A percentile compares a stretch with the other conserved stretches of the same genome.
phyloP scores from a whole-genome alignment of 2,797 vertebrate species.

The Chanos chanos region DNA sequence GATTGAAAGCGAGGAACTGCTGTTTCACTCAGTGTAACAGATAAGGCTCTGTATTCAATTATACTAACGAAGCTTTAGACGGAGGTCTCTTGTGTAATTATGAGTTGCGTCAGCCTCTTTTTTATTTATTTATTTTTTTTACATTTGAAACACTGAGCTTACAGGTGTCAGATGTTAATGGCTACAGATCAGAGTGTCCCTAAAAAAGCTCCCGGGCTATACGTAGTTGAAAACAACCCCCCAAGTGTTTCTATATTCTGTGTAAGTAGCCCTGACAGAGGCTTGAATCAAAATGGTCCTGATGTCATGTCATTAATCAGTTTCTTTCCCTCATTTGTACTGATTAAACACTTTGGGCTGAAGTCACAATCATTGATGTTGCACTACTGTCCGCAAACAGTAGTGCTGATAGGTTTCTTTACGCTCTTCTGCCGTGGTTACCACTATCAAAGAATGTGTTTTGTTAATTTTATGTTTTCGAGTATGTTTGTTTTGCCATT shows the following conservation, averaged over 20 bases:
- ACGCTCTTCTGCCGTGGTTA: too few relatives aligned
- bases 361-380: too few relatives aligned
- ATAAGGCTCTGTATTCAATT: slow-evolving; percentile 67
- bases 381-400: too few relatives aligned
- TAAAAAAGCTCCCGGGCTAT: slow-evolving; percentile 48
- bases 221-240: slow-evolving; percentile 60
- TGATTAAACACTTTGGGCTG: too few relatives aligned
- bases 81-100: slow-evolving; percentile 54
- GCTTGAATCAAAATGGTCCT: slow-evolving; percentile 51
- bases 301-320: too few relatives aligned
- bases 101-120: slow-evolving; percentile 59
- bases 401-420: too few relatives aligned
- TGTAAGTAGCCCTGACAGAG: slow-evolving; percentile 52
- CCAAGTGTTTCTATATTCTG: slow-evolving; percentile 51
- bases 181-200: slow-evolving; percentile 56
- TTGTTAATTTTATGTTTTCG: too few relatives aligned
- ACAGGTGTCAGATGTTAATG: slow-evolving; percentile 64
- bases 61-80: slow-evolving; percentile 58
- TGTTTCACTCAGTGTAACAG: slow-evolving; percentile 56
- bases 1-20: slow-evolving; percentile 60
- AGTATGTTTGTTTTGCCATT: too few relatives aligned
- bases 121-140: too few relatives aligned
- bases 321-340: too few relatives aligned
- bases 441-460: too few relatives aligned
- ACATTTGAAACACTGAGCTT: slow-evolving; percentile 52